These are phyloP conservation scores for Morbakka virulenta DNA, from an alignment of 30 jellyfish, hydroid and myxozoan genomes.

Conservation along the genomic window DNA sequence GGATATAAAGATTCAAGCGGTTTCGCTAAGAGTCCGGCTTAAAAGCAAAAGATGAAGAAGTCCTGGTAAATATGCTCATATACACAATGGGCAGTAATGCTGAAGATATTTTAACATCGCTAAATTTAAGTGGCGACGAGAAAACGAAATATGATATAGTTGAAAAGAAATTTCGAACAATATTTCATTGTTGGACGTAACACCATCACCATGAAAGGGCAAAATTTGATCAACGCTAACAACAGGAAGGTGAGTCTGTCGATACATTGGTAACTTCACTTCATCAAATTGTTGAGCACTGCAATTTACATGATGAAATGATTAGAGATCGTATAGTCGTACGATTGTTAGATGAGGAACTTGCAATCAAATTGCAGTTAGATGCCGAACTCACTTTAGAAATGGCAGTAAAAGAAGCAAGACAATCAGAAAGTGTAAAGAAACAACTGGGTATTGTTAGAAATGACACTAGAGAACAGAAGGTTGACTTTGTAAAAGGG, in stretches of 20 bases:
- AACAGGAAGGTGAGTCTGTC: conserved; percentile 30
- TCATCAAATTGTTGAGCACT: conserved; percentile 13
- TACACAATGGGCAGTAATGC: conserved; percentile 20
- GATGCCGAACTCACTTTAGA: conserved; percentile 29
- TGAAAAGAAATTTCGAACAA: not conserved
- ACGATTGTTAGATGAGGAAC: conserved; percentile 21
- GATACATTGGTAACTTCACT: conserved; percentile 20
- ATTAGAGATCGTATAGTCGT: conserved; percentile 44
- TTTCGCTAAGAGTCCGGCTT: conserved; percentile 22
- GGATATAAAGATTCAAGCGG: conserved; percentile 14
- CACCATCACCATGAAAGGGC: conserved; percentile 29
- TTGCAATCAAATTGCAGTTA: conserved; percentile 27
- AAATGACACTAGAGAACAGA: not conserved
- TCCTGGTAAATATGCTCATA: conserved; percentile 17
- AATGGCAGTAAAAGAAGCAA: conserved; percentile 23
- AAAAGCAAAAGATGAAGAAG: not conserved
- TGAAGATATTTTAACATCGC: not conserved
- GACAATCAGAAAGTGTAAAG: conserved; percentile 28
- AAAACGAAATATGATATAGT: not conserved
- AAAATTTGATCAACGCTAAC: not conserved
- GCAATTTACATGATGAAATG: conserved; percentile 23
- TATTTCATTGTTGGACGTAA: conserved; percentile 2
- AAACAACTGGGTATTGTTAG: conserved; percentile 13
- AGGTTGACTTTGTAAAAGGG: not conserved
- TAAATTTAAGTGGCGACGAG: not conserved